A percentile compares a stretch with the other conserved stretches of the same genome.
Evolutionary conservation across 2,888 invertebrate genomes (phyloP).

Genomic region (Drosophila testacea): DNA sequence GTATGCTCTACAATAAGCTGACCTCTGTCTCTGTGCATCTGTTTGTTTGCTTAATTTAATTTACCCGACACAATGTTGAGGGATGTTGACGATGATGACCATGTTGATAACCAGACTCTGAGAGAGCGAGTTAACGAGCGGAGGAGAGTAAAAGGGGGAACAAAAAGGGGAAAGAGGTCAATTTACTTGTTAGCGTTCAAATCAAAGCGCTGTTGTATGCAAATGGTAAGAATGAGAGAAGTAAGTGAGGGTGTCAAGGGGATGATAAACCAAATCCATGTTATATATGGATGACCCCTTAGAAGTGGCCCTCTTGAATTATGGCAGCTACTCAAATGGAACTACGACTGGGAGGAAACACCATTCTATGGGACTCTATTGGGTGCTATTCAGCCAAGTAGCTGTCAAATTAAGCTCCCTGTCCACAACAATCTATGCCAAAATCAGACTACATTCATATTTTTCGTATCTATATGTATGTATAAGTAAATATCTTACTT

Average conservation of each 20-base stretch:
- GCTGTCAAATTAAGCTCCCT: slow-evolving; percentile 44
- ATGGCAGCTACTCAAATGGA: slow-evolving; percentile 46
- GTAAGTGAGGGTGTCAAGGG: background rate
- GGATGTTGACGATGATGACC: slow-evolving; percentile 45
- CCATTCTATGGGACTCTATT: slow-evolving; percentile 15
- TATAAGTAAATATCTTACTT: slow-evolving; percentile 12
- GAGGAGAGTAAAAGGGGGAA: slow-evolving; percentile 2
- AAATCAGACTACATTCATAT: slow-evolving; percentile 18
- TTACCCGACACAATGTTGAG: slow-evolving; percentile 62
- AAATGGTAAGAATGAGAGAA: slow-evolving; percentile 18
- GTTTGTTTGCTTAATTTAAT: slow-evolving; percentile 76
- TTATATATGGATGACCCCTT: slow-evolving; percentile 19
- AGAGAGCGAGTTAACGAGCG: slow-evolving; percentile 1
- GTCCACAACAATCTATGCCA: slow-evolving; percentile 28
- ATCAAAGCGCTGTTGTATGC: slow-evolving; percentile 57
- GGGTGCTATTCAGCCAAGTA: slow-evolving; percentile 33
- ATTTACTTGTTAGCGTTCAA: slow-evolving; percentile 69
- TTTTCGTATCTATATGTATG: background rate
- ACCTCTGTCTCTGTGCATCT: slow-evolving; percentile 41
- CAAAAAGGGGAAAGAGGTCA: slow-evolving; percentile 52
- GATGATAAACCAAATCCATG: slow-evolving; percentile 10
- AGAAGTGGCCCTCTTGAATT: slow-evolving; percentile 43
- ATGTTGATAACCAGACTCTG: slow-evolving; percentile 36
- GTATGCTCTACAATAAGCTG: slow-evolving; percentile 49
- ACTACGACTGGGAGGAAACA: slow-evolving; percentile 11